These are phyloP conservation scores for Phrynosoma platyrhinos DNA, from an alignment of 2,113 vertebrate genomes.

Conservation along the genomic window DNA sequence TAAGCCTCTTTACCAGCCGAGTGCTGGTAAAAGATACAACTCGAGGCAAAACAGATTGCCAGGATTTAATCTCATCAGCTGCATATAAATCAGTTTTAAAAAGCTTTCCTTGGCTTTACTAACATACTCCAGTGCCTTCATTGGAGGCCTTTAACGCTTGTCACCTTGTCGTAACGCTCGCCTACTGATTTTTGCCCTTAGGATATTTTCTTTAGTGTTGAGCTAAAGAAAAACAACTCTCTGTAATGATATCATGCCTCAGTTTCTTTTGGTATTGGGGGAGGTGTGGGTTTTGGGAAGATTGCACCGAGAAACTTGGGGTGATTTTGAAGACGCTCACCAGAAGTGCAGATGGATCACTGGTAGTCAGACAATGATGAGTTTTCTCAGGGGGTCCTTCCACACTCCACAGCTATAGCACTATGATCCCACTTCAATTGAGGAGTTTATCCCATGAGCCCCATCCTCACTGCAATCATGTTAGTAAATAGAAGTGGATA, in stretches of 20 bases:
- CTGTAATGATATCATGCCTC: not conserved
- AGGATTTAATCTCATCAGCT: constrained; percentile 11
- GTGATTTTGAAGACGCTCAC: too few species aligned
- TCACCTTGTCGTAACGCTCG: constrained; percentile 16
- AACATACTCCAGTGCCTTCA: not conserved
- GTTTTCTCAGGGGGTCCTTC: too few species aligned
- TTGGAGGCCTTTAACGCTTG: not conserved
- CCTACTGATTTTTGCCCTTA: constrained; percentile 19
- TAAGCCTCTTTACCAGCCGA: not conserved
- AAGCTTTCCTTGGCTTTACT: constrained; percentile 13
- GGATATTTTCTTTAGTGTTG: constrained; percentile 41
- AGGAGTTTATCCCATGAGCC: too few species aligned
- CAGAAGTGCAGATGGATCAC: too few species aligned
- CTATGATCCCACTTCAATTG: too few species aligned
- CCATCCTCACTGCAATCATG: too few species aligned
- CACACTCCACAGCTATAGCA: too few species aligned
- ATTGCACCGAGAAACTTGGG: too few species aligned
- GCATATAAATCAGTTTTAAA: constrained; percentile 6
- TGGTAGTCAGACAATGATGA: too few species aligned
- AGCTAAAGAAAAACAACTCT: not conserved
- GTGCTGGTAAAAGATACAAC: not conserved
- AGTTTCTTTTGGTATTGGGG: not conserved
- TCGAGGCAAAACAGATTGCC: not conserved
- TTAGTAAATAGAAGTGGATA: too few species aligned
- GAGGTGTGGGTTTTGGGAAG: too few species aligned